phyloP scores from a whole-genome alignment of 2,888 invertebrate genomes.

The Idaea biselata region DNA sequence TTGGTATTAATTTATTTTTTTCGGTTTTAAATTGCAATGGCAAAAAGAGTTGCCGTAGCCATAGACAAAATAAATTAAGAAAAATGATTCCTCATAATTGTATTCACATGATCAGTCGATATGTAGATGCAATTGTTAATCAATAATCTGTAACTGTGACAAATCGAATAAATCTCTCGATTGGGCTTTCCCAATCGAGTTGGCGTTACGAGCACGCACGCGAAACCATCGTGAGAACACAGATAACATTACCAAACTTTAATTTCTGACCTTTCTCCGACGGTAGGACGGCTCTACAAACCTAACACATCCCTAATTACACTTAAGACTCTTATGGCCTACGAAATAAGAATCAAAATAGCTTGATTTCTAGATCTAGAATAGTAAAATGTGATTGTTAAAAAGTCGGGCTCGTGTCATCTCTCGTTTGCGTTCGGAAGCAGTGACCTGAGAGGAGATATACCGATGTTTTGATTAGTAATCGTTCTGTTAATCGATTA shows the following conservation, averaged over 20 bases:
- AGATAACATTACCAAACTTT: constrained; percentile 61
- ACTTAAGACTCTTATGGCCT: constrained; percentile 12
- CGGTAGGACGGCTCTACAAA: constrained; percentile 35
- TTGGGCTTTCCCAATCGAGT: constrained; percentile 57
- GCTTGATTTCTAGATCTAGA: constrained; percentile 4
- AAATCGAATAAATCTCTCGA: constrained; percentile 58
- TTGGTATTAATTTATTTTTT: too few relatives aligned
- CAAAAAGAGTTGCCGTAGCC: too few relatives aligned
- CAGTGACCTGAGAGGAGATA: constrained; percentile 65
- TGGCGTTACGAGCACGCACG: constrained; percentile 50
- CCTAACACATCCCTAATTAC: not conserved
- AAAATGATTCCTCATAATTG: constrained; percentile 35
- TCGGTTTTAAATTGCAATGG: too few relatives aligned
- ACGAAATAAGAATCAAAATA: constrained; percentile 17
- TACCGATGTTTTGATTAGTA: constrained; percentile 73
- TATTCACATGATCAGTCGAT: constrained; percentile 37
- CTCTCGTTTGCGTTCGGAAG: constrained; percentile 71
- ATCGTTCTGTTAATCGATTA: constrained; percentile 72
- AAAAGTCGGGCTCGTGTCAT: constrained; percentile 66
- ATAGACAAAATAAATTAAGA: constrained; percentile 21
- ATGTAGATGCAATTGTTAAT: constrained; percentile 44
- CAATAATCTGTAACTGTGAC: constrained; percentile 53
- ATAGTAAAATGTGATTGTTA: constrained; percentile 33
- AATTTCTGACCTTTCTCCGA: constrained; percentile 63
- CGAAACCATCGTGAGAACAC: constrained; percentile 70